Base-by-base conservation (phyloP, 1,140 invertebrate species). In the Druon quercuslanigerum region DNA sequence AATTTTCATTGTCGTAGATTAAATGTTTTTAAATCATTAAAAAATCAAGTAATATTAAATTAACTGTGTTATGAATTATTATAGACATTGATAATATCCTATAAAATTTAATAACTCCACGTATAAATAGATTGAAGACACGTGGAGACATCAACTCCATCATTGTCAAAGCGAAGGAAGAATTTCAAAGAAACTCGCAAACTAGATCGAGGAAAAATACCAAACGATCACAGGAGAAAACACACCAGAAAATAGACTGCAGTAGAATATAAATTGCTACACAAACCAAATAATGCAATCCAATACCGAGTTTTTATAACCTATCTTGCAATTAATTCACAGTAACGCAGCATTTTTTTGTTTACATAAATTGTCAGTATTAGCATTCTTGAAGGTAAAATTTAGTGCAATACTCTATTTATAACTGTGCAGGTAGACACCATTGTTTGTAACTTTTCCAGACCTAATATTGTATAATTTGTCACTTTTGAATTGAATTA, bases 121-220 rank as follows among this genome's bases (percentile, higher is more conserved):
- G 14, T 46, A 46, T n/a, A 66, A 66, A 40, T 40, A 66, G 57
- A 13, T 14, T 13, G 0, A 66, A 66, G 60, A 16, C 60, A 66
- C 5, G 13, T 66, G 25, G 25, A 66, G 25, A 25, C 13, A 66
- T 66, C 1, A 8, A 46, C 40, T 66, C 60, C 14, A 40, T 33
- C n/a, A 8, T 7, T 66, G 25, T 66, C 60, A 66, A 66, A 66
- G 25, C 25, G 60, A 54, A 54, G n/a, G 52, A 54, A 54, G 52
- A 66, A 66, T 66, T 9, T 46, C 60, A 66, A 66, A 66, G 3
- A 66, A 66, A 66, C n/a, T 66, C 6, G 3, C n/a, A 66, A 66
- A 66, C n/a, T 66, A 14, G 13, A 66, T 66, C 25, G 60, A 40
- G 25, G 60, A 66, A 40, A 66, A 66, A 66, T 66, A 66, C 33